These are phyloP conservation scores for Apostichopus japonicus DNA, from an alignment of 35 echinoderm and acorn worm species.

Conservation along the genomic window DNA sequence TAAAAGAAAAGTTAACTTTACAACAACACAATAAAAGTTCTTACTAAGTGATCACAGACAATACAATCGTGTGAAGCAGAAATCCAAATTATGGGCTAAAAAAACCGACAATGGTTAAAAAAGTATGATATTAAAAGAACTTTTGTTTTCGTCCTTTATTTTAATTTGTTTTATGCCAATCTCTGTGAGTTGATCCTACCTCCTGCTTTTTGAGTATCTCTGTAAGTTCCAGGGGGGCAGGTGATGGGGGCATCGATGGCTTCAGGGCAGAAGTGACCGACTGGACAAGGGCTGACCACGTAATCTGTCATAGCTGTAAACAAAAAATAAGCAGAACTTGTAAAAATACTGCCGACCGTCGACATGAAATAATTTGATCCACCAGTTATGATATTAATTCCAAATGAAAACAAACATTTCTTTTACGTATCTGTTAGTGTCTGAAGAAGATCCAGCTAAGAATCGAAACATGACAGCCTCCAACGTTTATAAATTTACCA, in stretches of 20 bases:
- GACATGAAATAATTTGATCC: neutral
- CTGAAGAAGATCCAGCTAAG: too few relatives aligned
- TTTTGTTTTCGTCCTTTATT: too few relatives aligned
- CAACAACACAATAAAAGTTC: too few relatives aligned
- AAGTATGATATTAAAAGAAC: too few relatives aligned
- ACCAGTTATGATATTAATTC: neutral
- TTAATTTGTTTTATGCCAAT: too few relatives aligned
- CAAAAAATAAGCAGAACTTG: neutral
- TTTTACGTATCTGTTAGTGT: too few relatives aligned
- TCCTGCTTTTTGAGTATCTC: conserved; percentile 74
- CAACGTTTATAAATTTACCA: too few relatives aligned
- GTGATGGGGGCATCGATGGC: conserved; percentile 73
- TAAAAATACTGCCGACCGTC: neutral
- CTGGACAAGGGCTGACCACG: conserved; percentile 80
- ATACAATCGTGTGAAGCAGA: neutral
- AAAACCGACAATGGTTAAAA: too few relatives aligned
- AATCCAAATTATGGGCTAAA: neutral
- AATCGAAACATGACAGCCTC: too few relatives aligned
- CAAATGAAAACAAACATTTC: neutral
- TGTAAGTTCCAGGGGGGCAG: conserved; percentile 93
- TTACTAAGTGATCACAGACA: too few relatives aligned
- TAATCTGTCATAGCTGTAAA: conserved; percentile 87
- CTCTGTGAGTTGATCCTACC: conserved; percentile 43
- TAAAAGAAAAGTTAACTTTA: too few relatives aligned
- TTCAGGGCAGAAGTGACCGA: conserved; percentile 91